Base-by-base conservation (phyloP, 2,888 invertebrate genomes). In the Ophioninae sp. region DNA sequence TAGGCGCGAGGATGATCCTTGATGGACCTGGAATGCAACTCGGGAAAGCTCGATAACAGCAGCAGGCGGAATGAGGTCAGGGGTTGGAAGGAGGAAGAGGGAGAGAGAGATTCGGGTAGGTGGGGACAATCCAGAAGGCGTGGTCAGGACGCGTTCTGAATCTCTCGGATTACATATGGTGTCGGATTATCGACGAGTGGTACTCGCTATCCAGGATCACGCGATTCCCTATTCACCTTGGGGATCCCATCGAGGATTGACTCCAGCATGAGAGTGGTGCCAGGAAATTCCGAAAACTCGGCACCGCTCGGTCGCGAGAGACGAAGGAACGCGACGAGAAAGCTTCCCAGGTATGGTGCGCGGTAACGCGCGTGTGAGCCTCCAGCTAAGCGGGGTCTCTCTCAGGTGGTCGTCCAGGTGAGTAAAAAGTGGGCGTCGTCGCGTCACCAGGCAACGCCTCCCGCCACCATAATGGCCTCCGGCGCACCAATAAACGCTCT, bases 391-490 rank as follows among this genome's bases (percentile, higher is more conserved):
- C 82, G 85, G 39, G 79, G 84, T 85, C 85, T 86, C 64, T 86
- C 81, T 82, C 83, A 80, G 81, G 72, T 85, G 72, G 80, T 77
- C 78, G 67, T 39, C 65, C 69, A 50, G n/a, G 65, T 75, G 75
- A 76, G 59, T 73, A 37, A 64, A 13, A 65, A 44, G 37, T 41
- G 70, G 74, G 77, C 74, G 76, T 56, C 65, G 2, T 59, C 8
- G 0, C 1, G 2, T 7, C 1, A 44, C 30, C n/a, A 10, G 39
- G 8, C 20, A 72, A 88, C 86, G 91, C 89, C 68, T 21, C 37
- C 65, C 85, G 90, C 88, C 87, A 92, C 92, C 92, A 91, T 92
- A 91, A 91, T 92, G 91, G 91, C 89, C 89, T 89, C 87, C 86
- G 76, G 80, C 57, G 50, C 23, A 41, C 92, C 89, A 93, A 91